Conservation (phyloP, 2,113 vertebrate genomes). For the Raphicerus campestris region DNA sequence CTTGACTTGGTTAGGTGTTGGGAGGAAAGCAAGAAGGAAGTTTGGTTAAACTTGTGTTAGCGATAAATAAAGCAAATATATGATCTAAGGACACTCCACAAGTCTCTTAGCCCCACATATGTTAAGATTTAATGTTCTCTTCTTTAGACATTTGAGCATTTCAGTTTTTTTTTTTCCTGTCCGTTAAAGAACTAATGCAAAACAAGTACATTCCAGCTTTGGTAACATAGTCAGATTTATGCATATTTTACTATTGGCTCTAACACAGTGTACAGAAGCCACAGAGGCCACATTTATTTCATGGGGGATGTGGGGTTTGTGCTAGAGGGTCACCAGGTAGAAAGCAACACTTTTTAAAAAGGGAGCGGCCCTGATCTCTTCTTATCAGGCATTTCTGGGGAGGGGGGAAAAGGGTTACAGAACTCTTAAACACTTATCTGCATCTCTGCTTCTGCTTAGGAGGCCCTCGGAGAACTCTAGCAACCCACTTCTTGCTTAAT, state of each 20-base stretch:
- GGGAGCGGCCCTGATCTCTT: background rate
- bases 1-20: background rate
- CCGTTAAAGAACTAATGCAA: background rate
- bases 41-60: background rate
- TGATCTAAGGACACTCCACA: background rate
- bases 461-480: background rate
- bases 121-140: background rate
- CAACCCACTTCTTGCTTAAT: background rate
- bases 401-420: no score
- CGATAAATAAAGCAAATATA: background rate
- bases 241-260: background rate
- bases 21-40: background rate
- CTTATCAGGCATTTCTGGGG: background rate
- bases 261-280: background rate
- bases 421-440: background rate
- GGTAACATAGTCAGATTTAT: background rate
- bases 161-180: background rate
- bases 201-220: background rate
- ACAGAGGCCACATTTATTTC: background rate
- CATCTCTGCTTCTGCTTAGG: background rate
- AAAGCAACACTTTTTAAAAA: background rate
- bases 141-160: background rate
- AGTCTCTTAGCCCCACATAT: background rate
- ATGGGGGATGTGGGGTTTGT: background rate
- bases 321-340: background rate